phyloP scores from a whole-genome alignment of 2,888 invertebrate species.

The Coleophora deauratella region DNA sequence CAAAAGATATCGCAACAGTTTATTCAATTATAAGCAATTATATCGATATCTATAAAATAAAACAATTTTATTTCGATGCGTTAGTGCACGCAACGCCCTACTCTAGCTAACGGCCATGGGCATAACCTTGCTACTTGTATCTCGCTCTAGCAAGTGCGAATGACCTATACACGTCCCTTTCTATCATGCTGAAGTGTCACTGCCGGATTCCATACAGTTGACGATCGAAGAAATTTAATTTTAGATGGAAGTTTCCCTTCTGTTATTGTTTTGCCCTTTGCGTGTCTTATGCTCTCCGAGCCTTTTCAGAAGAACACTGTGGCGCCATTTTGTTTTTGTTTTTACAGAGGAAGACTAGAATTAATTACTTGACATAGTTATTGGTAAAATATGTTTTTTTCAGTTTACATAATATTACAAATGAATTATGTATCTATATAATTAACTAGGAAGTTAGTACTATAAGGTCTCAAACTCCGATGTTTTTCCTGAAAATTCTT shows the following conservation, averaged over 20 bases:
- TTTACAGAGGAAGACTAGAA: too few relatives aligned
- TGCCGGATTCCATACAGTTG: slow-evolving; percentile 60
- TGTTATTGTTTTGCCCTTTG: too few relatives aligned
- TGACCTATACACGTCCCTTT: slow-evolving; percentile 32
- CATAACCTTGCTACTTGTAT: slow-evolving; percentile 52
- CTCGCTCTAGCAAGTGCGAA: slow-evolving; percentile 34
- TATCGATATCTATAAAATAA: background rate
- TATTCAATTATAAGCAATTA: background rate
- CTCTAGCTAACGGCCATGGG: slow-evolving; percentile 42
- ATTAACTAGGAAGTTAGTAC: too few relatives aligned
- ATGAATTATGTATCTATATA: too few relatives aligned
- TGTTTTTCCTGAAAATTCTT: too few relatives aligned
- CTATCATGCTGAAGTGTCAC: slow-evolving; percentile 34
- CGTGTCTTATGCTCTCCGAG: too few relatives aligned
- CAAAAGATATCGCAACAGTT: background rate
- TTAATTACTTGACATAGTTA: too few relatives aligned
- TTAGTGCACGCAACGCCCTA: slow-evolving; percentile 2
- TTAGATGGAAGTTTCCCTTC: slow-evolving; percentile 1
- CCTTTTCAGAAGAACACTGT: too few relatives aligned
- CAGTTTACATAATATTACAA: too few relatives aligned
- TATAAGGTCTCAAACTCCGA: too few relatives aligned
- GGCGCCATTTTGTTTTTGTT: too few relatives aligned
- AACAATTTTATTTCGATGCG: background rate
- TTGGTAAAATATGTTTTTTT: too few relatives aligned
- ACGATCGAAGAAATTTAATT: slow-evolving; percentile 7